phyloP scores from a whole-genome alignment of 2,797 vertebrate species.

The Sciurus carolinensis region DNA sequence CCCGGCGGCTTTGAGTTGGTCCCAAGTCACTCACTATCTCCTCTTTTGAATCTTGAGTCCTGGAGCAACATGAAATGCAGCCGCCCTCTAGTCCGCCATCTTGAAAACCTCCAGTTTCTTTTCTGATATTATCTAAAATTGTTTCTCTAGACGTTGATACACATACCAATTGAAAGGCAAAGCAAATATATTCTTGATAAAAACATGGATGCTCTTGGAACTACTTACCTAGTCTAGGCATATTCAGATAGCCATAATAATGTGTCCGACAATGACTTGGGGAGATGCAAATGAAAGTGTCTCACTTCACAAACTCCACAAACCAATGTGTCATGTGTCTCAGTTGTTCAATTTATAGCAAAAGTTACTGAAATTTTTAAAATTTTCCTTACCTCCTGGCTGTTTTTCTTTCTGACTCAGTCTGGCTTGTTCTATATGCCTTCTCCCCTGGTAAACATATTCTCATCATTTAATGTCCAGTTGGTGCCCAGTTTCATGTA shows the following conservation, averaged over 20 bases:
- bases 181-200: slow-evolving; percentile 37
- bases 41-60: too few species aligned
- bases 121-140: slow-evolving; percentile 29
- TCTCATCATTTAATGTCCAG: background rate
- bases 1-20: too few species aligned
- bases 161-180: background rate
- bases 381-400: background rate
- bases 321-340: slow-evolving; percentile 15
- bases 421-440: background rate
- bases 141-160: slow-evolving; percentile 22
- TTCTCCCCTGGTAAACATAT: background rate
- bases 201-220: background rate
- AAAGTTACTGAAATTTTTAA: background rate
- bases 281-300: background rate
- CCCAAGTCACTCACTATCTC: too few species aligned
- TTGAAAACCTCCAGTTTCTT: background rate
- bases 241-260: background rate
- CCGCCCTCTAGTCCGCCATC: too few species aligned
- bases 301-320: slow-evolving; percentile 16
- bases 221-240: background rate
- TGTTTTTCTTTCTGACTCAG: background rate
- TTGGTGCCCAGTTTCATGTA: background rate
- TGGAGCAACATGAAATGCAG: too few species aligned
- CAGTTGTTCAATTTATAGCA: slow-evolving; percentile 3
- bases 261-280: slow-evolving; percentile 12